Evolutionary conservation across 2,113 vertebrate genomes (phyloP).

Genomic region (Python bivittatus): DNA sequence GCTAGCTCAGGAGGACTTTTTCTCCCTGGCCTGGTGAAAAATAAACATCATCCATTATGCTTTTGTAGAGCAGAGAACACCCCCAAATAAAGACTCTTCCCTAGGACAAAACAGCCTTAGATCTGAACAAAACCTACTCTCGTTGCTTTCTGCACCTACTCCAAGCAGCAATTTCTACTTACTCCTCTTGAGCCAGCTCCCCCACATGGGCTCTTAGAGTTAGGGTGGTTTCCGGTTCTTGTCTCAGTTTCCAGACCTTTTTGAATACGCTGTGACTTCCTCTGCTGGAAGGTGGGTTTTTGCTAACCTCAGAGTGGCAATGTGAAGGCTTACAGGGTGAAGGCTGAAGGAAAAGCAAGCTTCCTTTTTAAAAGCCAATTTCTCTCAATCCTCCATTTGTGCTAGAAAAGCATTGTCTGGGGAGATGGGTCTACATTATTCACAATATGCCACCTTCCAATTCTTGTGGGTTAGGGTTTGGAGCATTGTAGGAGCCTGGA

Average conservation of each 20-base stretch:
- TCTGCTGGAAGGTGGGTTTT: constrained; percentile 8
- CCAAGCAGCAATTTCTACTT: neutral
- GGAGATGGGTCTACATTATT: neutral
- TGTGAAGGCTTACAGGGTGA: neutral
- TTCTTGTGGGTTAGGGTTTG: neutral
- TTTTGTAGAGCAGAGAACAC: neutral
- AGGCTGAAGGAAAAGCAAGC: neutral
- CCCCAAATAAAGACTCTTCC: neutral
- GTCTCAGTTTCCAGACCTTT: constrained; percentile 5
- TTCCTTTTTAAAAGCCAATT: neutral
- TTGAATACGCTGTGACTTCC: neutral
- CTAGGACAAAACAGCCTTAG: neutral
- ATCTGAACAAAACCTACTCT: neutral
- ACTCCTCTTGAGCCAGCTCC: neutral
- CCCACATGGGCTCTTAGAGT: neutral
- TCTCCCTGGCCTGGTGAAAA: neutral
- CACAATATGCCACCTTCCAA: neutral
- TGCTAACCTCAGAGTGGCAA: neutral
- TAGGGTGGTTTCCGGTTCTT: constrained; percentile 18
- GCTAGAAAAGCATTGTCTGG: neutral
- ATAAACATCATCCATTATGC: neutral
- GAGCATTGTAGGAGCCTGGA: neutral
- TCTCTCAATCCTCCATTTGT: neutral
- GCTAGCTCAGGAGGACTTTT: neutral
- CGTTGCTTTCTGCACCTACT: neutral